These are phyloP conservation scores for Rynchops niger DNA, from an alignment of 2,113 vertebrate genomes.

Conservation along the genomic window DNA sequence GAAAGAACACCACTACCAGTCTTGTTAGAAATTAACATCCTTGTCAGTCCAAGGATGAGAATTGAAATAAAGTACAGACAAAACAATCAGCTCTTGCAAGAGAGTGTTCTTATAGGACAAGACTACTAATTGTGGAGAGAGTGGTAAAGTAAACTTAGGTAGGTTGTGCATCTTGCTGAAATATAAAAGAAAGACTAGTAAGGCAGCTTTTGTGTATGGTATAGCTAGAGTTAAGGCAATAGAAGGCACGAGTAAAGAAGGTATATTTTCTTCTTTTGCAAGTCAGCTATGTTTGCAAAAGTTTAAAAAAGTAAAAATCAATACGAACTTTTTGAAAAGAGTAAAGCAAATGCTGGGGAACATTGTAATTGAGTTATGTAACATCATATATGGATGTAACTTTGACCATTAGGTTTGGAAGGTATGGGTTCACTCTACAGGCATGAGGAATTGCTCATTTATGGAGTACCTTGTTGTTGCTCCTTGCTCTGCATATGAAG, in stretches of 20 bases:
- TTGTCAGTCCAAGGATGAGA: background rate
- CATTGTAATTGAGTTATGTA: background rate
- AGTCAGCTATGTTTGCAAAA: background rate
- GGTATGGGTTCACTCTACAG: background rate
- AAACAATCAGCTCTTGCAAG: background rate
- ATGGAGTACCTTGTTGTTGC: background rate
- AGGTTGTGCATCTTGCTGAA: background rate
- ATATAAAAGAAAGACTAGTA: background rate
- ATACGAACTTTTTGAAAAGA: background rate
- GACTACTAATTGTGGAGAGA: background rate
- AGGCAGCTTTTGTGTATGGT: background rate
- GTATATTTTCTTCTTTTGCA: background rate
- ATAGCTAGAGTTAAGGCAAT: background rate
- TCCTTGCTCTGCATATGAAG: background rate
- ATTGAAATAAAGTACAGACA: background rate
- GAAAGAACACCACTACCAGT: background rate
- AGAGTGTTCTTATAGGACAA: background rate
- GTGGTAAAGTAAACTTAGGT: background rate
- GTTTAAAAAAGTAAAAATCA: background rate
- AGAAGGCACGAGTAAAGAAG: fast-evolving
- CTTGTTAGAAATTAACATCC: slow-evolving; percentile 6
- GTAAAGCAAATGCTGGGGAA: background rate
- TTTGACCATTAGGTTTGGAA: background rate
- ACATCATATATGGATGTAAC: background rate
- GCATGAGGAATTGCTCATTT: background rate